Evolutionary conservation across 1,140 invertebrate genomes (phyloP), one percentile per base, ranked within the genome.

Genomic region (Cephus cinctus): DNA sequence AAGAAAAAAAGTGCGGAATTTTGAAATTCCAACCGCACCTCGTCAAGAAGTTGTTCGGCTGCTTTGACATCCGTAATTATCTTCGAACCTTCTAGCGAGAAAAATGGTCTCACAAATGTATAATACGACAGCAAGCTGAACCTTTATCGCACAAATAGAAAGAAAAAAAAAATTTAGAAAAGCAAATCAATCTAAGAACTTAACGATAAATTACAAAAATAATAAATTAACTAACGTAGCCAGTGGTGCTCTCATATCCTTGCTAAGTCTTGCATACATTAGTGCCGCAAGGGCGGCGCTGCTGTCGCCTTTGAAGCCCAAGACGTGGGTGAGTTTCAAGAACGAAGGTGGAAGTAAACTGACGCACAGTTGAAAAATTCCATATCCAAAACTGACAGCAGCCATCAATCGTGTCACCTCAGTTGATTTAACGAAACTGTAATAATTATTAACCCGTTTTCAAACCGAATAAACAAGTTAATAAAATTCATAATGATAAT

Each of bases 81-180:
- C 59, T 84, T 83, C 18, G 65, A 74, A 2, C 84, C 85, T 60
- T 88, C 85, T 5, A 87, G 69, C 2, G 82, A 83, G 59, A 86
- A 88, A 65, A 87, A 87, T 22, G 86, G 86, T 21, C 83, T 73
- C 1, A 88, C 80, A 20, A 88, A 85, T 2, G 86, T 88, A 56
- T 88, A 85, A 62, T 88, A 89, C 85, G 86, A 89, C 20, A 89
- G 62, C 27, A 89, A 65, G 0, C 83, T 79, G 47, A 89, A 76
- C 11, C 85, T 86, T 47, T n/a, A n/a, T n/a, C n/a, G n/a, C n/a
- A n/a, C n/a, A n/a, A n/a, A n/a, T n/a, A n/a, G n/a, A n/a, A n/a
- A n/a, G n/a, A n/a, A n/a, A n/a, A n/a, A n/a, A n/a, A 41, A 65
- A 63, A 50, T 34, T 42, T 42, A 56, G 19, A 54, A 4, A 35